Percentiles rank a stretch among this genome's conserved stretches.
These are phyloP conservation scores for Thalpophila matura DNA, from an alignment of 2,888 invertebrate species.

Conservation along the genomic window DNA sequence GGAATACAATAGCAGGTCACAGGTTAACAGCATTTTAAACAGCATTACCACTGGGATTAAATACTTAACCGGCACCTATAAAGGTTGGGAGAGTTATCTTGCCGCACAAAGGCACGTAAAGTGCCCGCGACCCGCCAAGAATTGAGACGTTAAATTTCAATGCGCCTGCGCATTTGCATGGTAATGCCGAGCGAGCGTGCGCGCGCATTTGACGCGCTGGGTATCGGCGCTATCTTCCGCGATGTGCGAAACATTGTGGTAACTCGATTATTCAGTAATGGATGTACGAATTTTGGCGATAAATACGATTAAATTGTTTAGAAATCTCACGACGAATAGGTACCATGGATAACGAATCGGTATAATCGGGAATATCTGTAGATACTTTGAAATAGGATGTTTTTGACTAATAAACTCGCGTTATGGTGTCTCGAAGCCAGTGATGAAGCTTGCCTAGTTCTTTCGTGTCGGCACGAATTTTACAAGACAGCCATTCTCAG, in stretches of 20 bases:
- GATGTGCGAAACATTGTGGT: slow-evolving; percentile 55
- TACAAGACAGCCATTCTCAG: no score
- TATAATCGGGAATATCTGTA: no score
- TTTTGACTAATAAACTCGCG: no score
- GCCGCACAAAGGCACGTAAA: slow-evolving; percentile 68
- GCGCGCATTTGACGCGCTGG: slow-evolving; percentile 64
- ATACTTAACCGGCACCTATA: slow-evolving; percentile 63
- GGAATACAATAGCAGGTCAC: background rate
- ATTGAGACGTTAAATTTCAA: slow-evolving; percentile 79
- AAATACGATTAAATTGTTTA: no score
- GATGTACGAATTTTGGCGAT: no score
- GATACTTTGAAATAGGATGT: no score
- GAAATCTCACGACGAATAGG: no score
- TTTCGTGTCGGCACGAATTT: no score
- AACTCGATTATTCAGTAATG: no score
- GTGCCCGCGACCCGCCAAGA: slow-evolving; percentile 58
- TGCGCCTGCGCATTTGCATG: slow-evolving; percentile 71
- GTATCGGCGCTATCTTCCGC: slow-evolving; percentile 49
- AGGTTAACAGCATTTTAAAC: slow-evolving; percentile 41
- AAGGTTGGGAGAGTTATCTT: slow-evolving; percentile 56
- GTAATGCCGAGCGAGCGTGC: slow-evolving; percentile 71
- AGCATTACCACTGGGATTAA: slow-evolving; percentile 53
- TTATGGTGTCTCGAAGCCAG: no score
- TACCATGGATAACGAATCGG: no score
- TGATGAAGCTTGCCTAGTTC: no score